phyloP scores from a whole-genome alignment of 2,888 invertebrate genomes.

The Tipula lateralis region DNA sequence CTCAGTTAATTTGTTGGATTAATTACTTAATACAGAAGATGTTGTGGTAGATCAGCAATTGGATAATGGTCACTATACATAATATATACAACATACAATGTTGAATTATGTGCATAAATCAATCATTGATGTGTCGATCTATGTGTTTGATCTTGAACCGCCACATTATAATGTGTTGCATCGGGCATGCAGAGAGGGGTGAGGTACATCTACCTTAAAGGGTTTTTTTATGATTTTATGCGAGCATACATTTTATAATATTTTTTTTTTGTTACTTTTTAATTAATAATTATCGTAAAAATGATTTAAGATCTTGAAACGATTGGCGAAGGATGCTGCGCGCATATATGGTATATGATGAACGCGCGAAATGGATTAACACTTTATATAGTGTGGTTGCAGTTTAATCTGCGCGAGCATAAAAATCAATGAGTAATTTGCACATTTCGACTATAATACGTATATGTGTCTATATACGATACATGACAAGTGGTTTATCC shows the following conservation, averaged over 20 bases:
- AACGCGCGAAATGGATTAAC: slow-evolving; percentile 6
- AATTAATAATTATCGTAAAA: slow-evolving; percentile 15
- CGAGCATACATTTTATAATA: not conserved
- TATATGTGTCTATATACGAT: not conserved
- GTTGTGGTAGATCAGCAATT: not conserved
- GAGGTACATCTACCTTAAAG: not conserved
- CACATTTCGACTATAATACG: not conserved
- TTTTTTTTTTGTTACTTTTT: slow-evolving; percentile 14
- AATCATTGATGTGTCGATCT: not conserved
- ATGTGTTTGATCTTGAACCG: not conserved
- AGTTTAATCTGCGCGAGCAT: not conserved
- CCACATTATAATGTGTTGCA: not conserved
- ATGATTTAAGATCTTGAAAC: not conserved
- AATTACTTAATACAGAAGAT: not conserved
- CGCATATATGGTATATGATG: too few species aligned
- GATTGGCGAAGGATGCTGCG: not conserved
- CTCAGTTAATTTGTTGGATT: not conserved
- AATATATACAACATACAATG: too few species aligned
- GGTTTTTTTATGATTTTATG: not conserved
- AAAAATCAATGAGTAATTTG: not conserved
- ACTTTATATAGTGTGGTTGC: not conserved
- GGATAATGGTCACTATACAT: not conserved
- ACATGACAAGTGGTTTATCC: slow-evolving; percentile 12
- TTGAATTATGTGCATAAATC: not conserved
- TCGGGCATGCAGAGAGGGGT: not conserved